Base-by-base conservation (phyloP, 2,113 vertebrate species). In the Paracanthobrama guichenoti region DNA sequence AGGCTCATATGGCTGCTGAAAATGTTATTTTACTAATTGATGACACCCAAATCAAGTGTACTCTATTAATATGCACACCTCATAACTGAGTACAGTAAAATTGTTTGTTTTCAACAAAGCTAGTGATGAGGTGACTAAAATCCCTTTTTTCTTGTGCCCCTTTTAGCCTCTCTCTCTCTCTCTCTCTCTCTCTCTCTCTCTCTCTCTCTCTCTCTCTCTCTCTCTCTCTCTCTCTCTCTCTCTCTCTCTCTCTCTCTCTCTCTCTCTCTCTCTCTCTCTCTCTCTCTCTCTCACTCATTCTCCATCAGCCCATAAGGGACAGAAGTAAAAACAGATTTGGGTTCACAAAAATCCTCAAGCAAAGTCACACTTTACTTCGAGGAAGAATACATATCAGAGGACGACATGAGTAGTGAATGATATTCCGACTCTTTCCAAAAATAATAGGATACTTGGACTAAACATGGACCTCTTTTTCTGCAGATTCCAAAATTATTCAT, bases 261-360 rank as follows among this genome's bases (percentile, higher is more conserved):
- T n/a, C 39, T 35, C 31, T 67, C 9, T 5, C 4, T 69, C 31
- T 67, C 16, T 69, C 18, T 24, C 22, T 2, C 4, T 3, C 16
- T 35, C 4, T 20, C 8, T 18, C 73, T 57, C 28, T 60, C 13
- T 24, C 3, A 4, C 18, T 78, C 35, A 42, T 2, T 18, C 55
- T 42, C 35, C 55, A 44, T 60, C 55, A 78, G 50, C 35, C 55
- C 55, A 78, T 24, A 18, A 18, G 76, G 55, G 55, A 78, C 76
- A 44, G 76, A 78, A 31, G 10, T 35, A 60, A 78, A 78, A 78
- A 60, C 76, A 78, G 22, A 73, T 73, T 26, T 0, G n/a, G 42
- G n/a, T 73, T 73, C 39, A 24, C 53, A 78, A 24, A 60, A 24
- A 14, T 18, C 22, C 55, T 60, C 55, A 53, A 18, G 46, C 72